Evolutionary conservation across 1,140 invertebrate species (phyloP).

Genomic region (Scaptomyza pallida): DNA sequence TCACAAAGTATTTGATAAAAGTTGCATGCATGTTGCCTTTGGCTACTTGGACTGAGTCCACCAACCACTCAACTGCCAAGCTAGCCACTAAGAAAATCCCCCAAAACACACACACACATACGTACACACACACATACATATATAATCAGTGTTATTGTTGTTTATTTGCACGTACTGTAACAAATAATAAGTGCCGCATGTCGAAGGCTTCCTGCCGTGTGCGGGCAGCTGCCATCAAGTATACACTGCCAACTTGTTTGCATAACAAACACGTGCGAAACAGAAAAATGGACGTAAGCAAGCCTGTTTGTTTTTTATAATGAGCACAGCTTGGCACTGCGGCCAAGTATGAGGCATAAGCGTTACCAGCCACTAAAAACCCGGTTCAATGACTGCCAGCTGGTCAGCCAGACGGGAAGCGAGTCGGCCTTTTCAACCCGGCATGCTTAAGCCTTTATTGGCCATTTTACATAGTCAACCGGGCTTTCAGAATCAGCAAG

Average conservation of each 20-base stretch:
- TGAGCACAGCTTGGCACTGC: constrained; percentile 11
- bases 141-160: constrained; percentile 47
- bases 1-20: constrained; percentile 75
- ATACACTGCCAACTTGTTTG: constrained; percentile 62
- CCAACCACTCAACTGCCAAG: constrained; percentile 35
- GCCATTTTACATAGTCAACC: constrained; percentile 22
- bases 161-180: constrained; percentile 66
- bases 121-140: constrained; percentile 1
- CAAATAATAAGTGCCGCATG: constrained; percentile 74
- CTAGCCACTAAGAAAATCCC: not conserved
- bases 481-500: constrained; percentile 32
- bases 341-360: not conserved
- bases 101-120: constrained; percentile 3
- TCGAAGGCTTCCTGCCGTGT: constrained; percentile 65
- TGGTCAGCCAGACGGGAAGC: constrained; percentile 39
- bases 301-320: constrained; percentile 42
- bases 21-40: constrained; percentile 59
- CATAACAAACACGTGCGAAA: constrained; percentile 65
- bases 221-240: constrained; percentile 18
- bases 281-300: constrained; percentile 15
- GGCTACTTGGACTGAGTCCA: constrained; percentile 50
- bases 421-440: not conserved
- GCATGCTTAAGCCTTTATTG: constrained; percentile 17
- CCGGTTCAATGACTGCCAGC: constrained; percentile 56
- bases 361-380: not conserved